Evolutionary conservation across 64 coral and sea anemone species (phyloP).

Genomic region (Catalaphyllia jardinei): DNA sequence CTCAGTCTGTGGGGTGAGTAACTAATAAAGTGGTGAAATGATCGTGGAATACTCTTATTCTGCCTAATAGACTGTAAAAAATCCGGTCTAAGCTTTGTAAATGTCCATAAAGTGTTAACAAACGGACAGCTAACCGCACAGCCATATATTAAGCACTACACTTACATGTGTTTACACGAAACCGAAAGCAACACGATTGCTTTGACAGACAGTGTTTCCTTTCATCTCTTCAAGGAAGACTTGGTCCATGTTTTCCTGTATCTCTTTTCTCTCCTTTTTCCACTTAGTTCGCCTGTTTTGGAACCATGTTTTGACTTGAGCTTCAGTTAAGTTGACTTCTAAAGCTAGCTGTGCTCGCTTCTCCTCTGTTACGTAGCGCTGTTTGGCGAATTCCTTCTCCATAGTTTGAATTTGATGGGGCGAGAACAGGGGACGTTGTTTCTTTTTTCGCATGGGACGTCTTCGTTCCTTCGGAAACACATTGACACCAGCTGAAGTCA

Average conservation of each 20-base stretch:
- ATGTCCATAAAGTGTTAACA: too few species aligned
- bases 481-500: background rate
- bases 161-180: too few species aligned
- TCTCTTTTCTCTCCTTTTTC: constrained; percentile 79
- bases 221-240: too few species aligned
- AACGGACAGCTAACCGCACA: too few species aligned
- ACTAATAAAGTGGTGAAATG: too few species aligned
- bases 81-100: too few species aligned
- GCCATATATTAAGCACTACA: too few species aligned
- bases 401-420: constrained; percentile 77
- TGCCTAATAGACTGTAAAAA: too few species aligned
- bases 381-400: constrained; percentile 75
- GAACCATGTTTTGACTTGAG: constrained; percentile 87
- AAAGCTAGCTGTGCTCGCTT: constrained; percentile 72
- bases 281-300: constrained; percentile 89
- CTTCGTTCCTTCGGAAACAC: constrained; percentile 16
- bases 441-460: constrained; percentile 75
- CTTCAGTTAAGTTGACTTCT: constrained; percentile 76
- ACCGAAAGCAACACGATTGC: too few species aligned
- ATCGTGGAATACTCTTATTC: too few species aligned
- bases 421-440: constrained; percentile 79
- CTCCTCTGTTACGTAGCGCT: constrained; percentile 76
- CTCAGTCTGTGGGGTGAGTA: too few species aligned
- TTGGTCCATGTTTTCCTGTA: background rate
- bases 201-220: too few species aligned